Conservation (phyloP, 2,888 invertebrate genomes). For the Melinopterus prodromus region DNA sequence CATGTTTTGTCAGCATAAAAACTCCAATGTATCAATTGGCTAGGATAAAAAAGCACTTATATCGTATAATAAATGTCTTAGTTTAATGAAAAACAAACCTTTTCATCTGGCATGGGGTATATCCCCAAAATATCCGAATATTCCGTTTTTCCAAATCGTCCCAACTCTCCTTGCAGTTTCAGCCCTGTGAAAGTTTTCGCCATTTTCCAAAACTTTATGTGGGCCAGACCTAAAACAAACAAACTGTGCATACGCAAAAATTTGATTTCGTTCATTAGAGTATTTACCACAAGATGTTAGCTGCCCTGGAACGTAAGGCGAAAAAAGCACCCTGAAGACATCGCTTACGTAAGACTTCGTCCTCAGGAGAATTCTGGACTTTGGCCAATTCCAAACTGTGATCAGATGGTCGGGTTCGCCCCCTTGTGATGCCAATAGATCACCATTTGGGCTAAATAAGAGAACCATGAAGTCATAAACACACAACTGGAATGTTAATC, state of each 20-base stretch:
- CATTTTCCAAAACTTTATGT: conserved; percentile 95
- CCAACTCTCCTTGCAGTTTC: conserved; percentile 87
- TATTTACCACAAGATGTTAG: conserved; percentile 75
- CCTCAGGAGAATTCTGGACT: conserved; percentile 76
- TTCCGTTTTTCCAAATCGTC: conserved; percentile 91
- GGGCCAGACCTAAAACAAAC: conserved; percentile 64
- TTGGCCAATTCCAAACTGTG: conserved; percentile 90
- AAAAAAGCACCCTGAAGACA: conserved; percentile 82
- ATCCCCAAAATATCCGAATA: conserved; percentile 88
- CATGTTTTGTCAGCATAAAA: too few relatives aligned
- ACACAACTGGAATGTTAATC: not conserved
- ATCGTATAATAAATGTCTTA: not conserved
- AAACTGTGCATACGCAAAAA: conserved; percentile 47
- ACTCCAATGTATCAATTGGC: too few relatives aligned
- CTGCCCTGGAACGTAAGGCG: conserved; percentile 80
- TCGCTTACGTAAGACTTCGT: conserved; percentile 86
- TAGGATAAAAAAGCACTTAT: conserved; percentile 12
- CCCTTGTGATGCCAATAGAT: conserved; percentile 82
- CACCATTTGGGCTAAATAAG: conserved; percentile 76
- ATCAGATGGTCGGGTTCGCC: conserved; percentile 87
- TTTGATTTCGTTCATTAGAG: not conserved
- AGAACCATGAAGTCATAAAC: not conserved
- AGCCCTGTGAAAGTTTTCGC: conserved; percentile 89
- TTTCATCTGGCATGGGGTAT: conserved; percentile 88
- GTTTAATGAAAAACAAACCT: conserved; percentile 62